A percentile compares a stretch with the other conserved stretches of the same genome.
Conservation (phyloP, 2,888 invertebrate species). For the Orthonychiurus folsomi region DNA sequence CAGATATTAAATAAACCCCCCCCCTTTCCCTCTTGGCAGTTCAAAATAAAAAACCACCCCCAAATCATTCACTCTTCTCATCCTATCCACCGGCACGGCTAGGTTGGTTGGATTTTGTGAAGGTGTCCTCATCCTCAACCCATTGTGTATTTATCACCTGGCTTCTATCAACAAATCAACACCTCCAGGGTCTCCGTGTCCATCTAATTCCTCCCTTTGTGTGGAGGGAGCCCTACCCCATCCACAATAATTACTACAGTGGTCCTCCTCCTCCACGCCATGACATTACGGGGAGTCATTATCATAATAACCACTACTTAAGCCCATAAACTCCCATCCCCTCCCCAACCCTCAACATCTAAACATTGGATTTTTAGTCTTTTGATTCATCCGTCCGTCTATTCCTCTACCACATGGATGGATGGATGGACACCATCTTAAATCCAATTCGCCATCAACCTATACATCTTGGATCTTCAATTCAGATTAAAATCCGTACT, state of each 20-base stretch:
- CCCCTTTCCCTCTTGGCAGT: background rate
- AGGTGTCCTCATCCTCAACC: conserved; percentile 7
- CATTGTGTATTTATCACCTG: conserved; percentile 7
- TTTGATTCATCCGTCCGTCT: too few species aligned
- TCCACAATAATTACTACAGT: background rate
- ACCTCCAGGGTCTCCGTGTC: conserved; percentile 1
- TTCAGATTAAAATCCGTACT: too few species aligned
- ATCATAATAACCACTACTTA: conserved; percentile 1
- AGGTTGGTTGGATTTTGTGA: conserved; percentile 8
- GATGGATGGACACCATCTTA: too few species aligned
- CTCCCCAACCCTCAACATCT: background rate
- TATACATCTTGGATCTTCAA: too few species aligned
- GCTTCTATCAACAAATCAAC: conserved; percentile 6
- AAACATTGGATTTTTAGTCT: background rate
- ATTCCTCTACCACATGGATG: too few species aligned
- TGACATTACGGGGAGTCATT: background rate
- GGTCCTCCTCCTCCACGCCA: background rate
- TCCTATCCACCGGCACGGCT: background rate
- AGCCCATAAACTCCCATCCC: background rate
- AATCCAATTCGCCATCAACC: too few species aligned
- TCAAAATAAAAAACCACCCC: background rate
- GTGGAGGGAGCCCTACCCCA: background rate
- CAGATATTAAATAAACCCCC: conserved; percentile 5
- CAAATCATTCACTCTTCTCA: conserved; percentile 17
- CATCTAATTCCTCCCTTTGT: conserved; percentile 1